Base-by-base conservation (phyloP, 2,797 vertebrate genomes). In the Clarias laeviceps region DNA sequence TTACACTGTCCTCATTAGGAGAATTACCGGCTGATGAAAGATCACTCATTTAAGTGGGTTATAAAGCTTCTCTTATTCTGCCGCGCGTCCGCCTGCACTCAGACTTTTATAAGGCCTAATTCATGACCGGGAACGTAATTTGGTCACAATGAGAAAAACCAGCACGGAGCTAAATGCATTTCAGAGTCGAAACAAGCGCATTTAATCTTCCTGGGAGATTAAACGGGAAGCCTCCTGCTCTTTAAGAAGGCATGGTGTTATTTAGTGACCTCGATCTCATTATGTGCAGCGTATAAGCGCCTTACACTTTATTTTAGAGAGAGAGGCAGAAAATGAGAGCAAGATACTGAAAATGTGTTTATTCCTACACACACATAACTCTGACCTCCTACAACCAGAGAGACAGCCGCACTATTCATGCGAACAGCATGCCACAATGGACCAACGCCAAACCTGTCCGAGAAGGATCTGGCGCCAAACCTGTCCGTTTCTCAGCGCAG, bases 11-110 rank as follows among this genome's bases (percentile, higher is more conserved):
- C 88, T 89, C 82, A 90, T 90, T 82, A 86, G 32, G 59, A n/a
- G 87, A 89, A 89, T 89, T 89, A 86, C 85, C 79, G 73, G 77
- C 80, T 82, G 77, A 84, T 88, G 86, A 88, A 86, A 76, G 82
- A 82, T 82, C 82, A 80, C 68, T 68, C 29, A 40, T 87, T 84
- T 87, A 89, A 88, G 68, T 50, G 68, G 72, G 59, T 87, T 84
- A 82, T 84, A 80, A 80, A 84, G 80, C 86, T 83, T 40, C 56
- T 82, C 74, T 40, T 50, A 54, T 88, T 5, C 82, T 80, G 64
- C 84, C 29, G 83, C 68, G 27, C 66, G 81, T 82, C 82, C 79
- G 88, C 24, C 72, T 62, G 50, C 56, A 66, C 72, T 80, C 77
- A 34, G 32, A 40, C 11, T 5, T 73, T 84, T 79, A 82, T 73